Evolutionary conservation across 1,140 invertebrate genomes (phyloP), one percentile per base, ranked within the genome.

Genomic region (Zaprionus capensis): DNA sequence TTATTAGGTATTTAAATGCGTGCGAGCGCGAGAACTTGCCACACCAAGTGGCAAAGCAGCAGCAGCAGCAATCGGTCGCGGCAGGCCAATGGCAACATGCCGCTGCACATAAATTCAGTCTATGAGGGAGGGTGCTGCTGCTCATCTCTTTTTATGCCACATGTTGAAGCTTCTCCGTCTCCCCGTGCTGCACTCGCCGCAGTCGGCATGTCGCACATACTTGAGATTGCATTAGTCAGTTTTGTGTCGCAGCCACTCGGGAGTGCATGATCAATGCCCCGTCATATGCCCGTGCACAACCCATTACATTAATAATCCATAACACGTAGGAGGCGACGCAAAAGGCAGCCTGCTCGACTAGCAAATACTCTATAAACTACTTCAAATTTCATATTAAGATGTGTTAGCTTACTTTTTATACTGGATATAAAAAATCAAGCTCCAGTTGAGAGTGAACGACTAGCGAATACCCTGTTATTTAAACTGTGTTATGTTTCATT

Each of bases 1-100:
- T 90, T 90, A 90, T 90, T 90, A 90, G 85, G 76, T 85, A 90
- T 90, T 90, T 90, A 90, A 87, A 90, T 90, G 85, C 85, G 81
- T 90, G 84, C 76, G 82, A 86, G 80, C 85, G 85, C 76, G 82
- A 86, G 80, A 80, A 82, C 62, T 82, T 82, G 80, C 77, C 80
- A 80, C 80, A 82, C 80, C 72, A 79, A 71, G 75, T 78, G 80
- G 67, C 74, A 81, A 20, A 80, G 78, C 80, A 28, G 15, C 24
- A 26, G 31, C 31, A 34, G 55, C 55, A 15, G 55, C 55, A 15
- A n/a, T 11, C 26, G 55, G 15, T 17, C 64, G 81, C 81, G 81
- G 70, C 81, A 82, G 73, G 77, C 82, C 83, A 80, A 88, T 75
- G 84, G 83, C 83, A 87, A 87, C 81, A 87, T 87, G 84, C 81